Base-by-base conservation (phyloP, 2,888 invertebrate species). In the Aporophyla nigra region DNA sequence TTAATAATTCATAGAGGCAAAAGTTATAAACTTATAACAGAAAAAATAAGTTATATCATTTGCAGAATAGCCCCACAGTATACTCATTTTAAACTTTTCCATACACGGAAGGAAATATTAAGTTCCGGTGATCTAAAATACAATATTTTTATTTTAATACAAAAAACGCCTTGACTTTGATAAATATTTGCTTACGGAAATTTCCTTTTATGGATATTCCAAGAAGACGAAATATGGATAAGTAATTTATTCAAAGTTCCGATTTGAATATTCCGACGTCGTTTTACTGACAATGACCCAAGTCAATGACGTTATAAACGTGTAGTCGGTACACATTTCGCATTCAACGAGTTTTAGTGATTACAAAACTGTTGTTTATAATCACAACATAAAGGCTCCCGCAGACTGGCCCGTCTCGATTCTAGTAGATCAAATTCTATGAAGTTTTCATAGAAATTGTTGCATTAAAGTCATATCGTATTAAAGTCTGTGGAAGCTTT, bases 171-270 rank as follows among this genome's bases (percentile, higher is more conserved):
- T 77, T 83, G 76, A 83, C 71, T 58, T 74, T 69, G 65, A 14
- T n/a, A 58, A n/a, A 56, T 77, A 71, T 74, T 74, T 33, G 63
- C 10, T 1, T 59, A 63, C 71, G 83, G 83, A 83, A 76, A 80
- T 61, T 69, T 71, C 73, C 84, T 69, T 79, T 49, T 19, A 54
- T 40, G 71, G 58, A 56, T 27, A 40, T 77, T 62, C 65, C 7
- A 40, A 74, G 70, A 65, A 61, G n/a, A 24, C n/a, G 1, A 68
- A 71, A 65, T 33, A 46, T 62, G 49, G 12, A 62, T 69, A 71
- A 19, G 49, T 70, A 59, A 74, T 74, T 7, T 81, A 81, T 81
- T 77, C 66, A 43, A 24, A 68, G 58, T 59, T 59, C 51, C 21
- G 40, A 81, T 74, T 77, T 77, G 49, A 81, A 76, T 83, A 84